phyloP scores from a whole-genome alignment of 2,113 vertebrate species.

The Myrmophylax atrothorax region DNA sequence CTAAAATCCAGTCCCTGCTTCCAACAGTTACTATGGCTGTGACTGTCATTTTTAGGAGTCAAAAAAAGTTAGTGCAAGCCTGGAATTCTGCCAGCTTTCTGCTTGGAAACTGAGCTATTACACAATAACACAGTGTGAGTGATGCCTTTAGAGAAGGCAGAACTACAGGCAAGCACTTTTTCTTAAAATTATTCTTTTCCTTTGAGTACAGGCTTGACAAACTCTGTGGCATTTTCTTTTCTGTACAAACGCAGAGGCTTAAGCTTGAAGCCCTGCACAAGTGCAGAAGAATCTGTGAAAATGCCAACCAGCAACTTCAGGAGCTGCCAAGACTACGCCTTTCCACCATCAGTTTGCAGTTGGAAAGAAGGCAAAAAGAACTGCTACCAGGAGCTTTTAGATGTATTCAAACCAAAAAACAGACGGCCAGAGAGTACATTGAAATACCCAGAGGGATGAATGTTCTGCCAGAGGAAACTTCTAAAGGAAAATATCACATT shows the following conservation, averaged over 20 bases:
- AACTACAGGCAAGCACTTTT: not conserved
- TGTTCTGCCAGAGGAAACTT: not conserved
- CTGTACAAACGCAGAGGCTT: not conserved
- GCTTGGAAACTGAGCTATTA: not conserved
- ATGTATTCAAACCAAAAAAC: not conserved
- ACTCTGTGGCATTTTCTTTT: not conserved
- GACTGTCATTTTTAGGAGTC: not conserved
- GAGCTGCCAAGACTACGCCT: not conserved
- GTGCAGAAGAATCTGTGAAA: not conserved
- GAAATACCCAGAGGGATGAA: not conserved
- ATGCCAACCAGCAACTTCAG: not conserved
- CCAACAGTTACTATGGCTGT: not conserved
- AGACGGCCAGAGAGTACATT: not conserved
- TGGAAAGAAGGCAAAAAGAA: not conserved
- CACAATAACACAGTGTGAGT: not conserved
- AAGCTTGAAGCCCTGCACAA: not conserved
- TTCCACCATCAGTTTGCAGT: not conserved
- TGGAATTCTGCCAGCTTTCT: not conserved
- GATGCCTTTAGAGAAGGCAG: not conserved
- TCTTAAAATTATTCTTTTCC: not conserved
- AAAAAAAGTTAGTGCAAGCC: not conserved
- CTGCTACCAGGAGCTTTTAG: not conserved
- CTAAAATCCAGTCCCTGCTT: not conserved
- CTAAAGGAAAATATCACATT: not conserved
- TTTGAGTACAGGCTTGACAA: not conserved